phyloP scores from a whole-genome alignment of 1,140 invertebrate genomes.

The Drosophila watanabei region DNA sequence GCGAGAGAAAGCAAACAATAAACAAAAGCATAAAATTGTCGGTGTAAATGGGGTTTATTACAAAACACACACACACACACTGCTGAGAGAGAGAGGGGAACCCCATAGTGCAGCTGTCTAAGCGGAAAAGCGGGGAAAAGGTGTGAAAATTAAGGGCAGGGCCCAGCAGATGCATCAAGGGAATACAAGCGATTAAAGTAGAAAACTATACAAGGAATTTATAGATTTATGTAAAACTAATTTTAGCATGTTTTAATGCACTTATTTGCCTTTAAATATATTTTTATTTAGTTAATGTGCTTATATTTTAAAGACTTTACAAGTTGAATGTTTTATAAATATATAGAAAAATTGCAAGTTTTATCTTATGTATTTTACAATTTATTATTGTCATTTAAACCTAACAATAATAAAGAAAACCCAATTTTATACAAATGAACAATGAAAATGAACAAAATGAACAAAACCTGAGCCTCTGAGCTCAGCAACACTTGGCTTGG shows the following conservation, averaged over 20 bases:
- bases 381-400: not conserved
- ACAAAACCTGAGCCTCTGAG: not conserved
- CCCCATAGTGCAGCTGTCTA: conserved; percentile 58
- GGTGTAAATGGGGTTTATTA: conserved; percentile 75
- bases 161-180: conserved; percentile 3
- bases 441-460: too few relatives aligned
- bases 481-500: conserved; percentile 2
- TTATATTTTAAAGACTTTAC: not conserved
- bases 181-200: conserved; percentile 2
- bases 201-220: too few relatives aligned
- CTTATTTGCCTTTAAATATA: not conserved
- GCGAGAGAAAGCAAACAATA: conserved; percentile 57
- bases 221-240: not conserved
- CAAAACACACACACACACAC: conserved; percentile 33
- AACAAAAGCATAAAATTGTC: conserved; percentile 64
- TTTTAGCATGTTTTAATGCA: not conserved
- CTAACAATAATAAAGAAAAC: not conserved
- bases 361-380: not conserved
- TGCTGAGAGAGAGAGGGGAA: conserved; percentile 6
- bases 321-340: not conserved
- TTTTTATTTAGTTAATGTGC: not conserved
- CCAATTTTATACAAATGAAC: not conserved
- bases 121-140: conserved; percentile 40
- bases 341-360: accelerated
- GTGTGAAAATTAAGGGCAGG: conserved; percentile 44